A percentile compares a stretch with the other conserved stretches of the same genome.
These are phyloP conservation scores for Morus bassanus DNA, from an alignment of 2,797 vertebrate genomes.

Conservation along the genomic window DNA sequence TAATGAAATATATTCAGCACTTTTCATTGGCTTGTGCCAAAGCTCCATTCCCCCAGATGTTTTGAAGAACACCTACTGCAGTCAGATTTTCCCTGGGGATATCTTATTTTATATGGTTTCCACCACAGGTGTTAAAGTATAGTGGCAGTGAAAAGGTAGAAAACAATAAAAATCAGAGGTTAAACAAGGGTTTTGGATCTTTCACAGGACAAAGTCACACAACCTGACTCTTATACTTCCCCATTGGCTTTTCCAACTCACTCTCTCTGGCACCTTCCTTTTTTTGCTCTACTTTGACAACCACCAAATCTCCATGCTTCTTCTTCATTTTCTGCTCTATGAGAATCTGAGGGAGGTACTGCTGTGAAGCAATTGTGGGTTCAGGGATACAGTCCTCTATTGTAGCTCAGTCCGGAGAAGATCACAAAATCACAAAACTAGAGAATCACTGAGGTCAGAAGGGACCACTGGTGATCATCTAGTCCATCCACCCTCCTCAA, in stretches of 20 bases:
- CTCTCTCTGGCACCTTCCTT: background rate
- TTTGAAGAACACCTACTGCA: background rate
- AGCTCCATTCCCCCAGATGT: background rate
- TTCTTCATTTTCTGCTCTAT: background rate
- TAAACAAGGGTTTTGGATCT: background rate
- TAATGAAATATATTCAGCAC: background rate
- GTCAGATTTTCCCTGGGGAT: background rate
- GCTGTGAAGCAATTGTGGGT: background rate
- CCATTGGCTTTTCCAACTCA: background rate
- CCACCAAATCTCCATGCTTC: background rate
- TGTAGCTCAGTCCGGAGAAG: background rate
- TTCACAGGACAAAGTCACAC: background rate
- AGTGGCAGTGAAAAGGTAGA: background rate
- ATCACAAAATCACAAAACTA: background rate
- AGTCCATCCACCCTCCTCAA: fast-evolving
- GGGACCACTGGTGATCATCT: background rate
- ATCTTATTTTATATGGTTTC: background rate
- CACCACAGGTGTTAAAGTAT: background rate
- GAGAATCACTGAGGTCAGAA: background rate
- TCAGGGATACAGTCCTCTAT: background rate
- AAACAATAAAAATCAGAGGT: background rate
- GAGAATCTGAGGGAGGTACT: background rate
- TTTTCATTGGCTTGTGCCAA: background rate
- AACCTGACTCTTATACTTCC: background rate
- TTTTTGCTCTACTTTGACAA: background rate